phyloP scores from a whole-genome alignment of 2,797 vertebrate genomes.

The Taenioides sp. region DNA sequence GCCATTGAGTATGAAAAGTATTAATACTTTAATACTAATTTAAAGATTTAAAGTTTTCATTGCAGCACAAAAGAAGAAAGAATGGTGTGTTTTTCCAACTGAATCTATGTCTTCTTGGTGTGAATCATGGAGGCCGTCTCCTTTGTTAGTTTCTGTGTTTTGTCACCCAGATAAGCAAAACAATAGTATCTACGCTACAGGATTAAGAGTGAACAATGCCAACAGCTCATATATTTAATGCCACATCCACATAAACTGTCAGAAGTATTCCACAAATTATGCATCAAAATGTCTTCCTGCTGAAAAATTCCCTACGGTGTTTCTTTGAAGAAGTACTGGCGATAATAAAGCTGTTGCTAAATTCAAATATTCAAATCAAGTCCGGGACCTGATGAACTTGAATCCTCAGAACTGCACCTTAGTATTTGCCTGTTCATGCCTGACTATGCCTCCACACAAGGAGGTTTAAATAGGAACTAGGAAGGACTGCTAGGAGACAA shows the following conservation, averaged over 20 bases:
- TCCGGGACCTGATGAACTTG: too few relatives aligned
- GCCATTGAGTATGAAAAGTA: too few relatives aligned
- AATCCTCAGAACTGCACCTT: too few relatives aligned
- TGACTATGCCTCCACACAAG: too few relatives aligned
- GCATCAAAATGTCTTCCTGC: background rate
- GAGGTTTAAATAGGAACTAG: too few relatives aligned
- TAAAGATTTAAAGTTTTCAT: background rate
- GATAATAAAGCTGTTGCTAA: background rate
- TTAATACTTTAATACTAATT: too few relatives aligned
- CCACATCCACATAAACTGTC: background rate
- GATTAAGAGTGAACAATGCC: slow-evolving; percentile 34
- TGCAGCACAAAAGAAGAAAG: background rate
- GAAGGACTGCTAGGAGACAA: too few relatives aligned
- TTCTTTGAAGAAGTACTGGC: background rate
- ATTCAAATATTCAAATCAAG: background rate
- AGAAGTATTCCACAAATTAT: background rate
- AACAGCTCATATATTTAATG: slow-evolving; percentile 7
- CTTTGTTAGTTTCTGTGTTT: slow-evolving; percentile 17
- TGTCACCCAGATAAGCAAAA: slow-evolving; percentile 23
- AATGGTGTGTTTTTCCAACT: background rate
- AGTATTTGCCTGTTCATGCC: too few relatives aligned
- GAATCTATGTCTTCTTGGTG: background rate
- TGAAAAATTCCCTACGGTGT: too few relatives aligned
- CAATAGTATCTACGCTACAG: slow-evolving; percentile 37
- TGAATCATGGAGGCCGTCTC: background rate